Conservation (phyloP, 2,888 invertebrate genomes). For the Plebejus anna region DNA sequence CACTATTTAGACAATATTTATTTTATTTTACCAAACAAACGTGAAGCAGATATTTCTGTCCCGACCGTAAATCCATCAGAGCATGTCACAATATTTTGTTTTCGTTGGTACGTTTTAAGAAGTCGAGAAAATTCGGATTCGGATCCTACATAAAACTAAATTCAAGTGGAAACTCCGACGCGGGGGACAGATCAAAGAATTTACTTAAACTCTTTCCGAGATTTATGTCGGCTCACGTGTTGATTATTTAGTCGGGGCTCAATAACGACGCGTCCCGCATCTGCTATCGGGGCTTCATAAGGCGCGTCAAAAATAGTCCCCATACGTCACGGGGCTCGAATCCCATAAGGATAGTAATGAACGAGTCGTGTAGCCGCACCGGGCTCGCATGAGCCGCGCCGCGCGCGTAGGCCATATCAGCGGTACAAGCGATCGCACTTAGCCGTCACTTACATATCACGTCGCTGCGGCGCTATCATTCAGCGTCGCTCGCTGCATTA, state of each 20-base stretch:
- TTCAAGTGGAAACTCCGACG: slow-evolving; percentile 18
- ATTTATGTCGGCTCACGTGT: slow-evolving; percentile 27
- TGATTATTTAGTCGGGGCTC: slow-evolving; percentile 17
- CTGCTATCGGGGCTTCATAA: slow-evolving; percentile 34
- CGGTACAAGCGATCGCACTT: slow-evolving; percentile 77
- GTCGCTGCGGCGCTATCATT: slow-evolving; percentile 68
- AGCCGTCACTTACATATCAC: slow-evolving; percentile 72
- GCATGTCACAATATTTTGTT: slow-evolving; percentile 15
- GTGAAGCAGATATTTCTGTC: background rate
- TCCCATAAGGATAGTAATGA: slow-evolving; percentile 52
- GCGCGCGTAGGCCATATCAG: slow-evolving; percentile 60
- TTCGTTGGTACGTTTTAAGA: slow-evolving; percentile 16
- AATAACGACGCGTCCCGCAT: slow-evolving; percentile 16
- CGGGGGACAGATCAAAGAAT: slow-evolving; percentile 20
- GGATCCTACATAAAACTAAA: background rate
- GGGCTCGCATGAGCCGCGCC: slow-evolving; percentile 48
- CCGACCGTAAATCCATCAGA: slow-evolving; percentile 15
- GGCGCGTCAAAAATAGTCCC: slow-evolving; percentile 39
- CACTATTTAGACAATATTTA: background rate
- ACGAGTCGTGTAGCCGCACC: slow-evolving; percentile 49
- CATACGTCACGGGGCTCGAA: slow-evolving; percentile 36
- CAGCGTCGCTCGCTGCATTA: slow-evolving; percentile 75
- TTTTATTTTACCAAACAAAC: slow-evolving; percentile 13
- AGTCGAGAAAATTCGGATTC: slow-evolving; percentile 17
- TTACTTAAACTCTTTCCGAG: slow-evolving; percentile 17